Evolutionary conservation across 2,888 invertebrate genomes (phyloP).

Genomic region (Pollenia amentaria): DNA sequence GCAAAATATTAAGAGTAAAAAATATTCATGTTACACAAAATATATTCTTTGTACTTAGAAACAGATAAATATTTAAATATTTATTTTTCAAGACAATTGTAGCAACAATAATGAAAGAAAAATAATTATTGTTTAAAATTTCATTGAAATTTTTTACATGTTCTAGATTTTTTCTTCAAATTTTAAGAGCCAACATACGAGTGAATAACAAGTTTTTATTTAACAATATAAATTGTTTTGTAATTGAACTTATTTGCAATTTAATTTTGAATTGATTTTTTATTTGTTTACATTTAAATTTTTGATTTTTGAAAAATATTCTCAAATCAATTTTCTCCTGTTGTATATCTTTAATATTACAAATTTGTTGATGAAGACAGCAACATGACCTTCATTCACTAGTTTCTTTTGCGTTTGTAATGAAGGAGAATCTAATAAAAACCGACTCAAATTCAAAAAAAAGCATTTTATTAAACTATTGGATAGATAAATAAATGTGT

Average conservation of each 20-base stretch:
- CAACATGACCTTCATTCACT: constrained; percentile 34
- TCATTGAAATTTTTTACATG: not conserved
- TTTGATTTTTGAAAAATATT: not conserved
- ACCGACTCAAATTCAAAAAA: too few relatives aligned
- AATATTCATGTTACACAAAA: not conserved
- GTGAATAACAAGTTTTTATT: not conserved
- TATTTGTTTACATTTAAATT: constrained; percentile 47
- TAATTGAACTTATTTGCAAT: constrained; percentile 53
- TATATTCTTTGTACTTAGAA: not conserved
- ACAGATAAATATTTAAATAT: constrained; percentile 15
- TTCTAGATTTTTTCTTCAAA: not conserved
- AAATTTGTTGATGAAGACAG: constrained; percentile 21
- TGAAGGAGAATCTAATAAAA: not conserved
- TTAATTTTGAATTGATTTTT: constrained; percentile 13
- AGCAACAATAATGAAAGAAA: constrained; percentile 2
- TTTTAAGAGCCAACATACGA: not conserved
- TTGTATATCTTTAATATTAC: not conserved
- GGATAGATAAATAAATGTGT: too few relatives aligned
- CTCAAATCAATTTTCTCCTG: not conserved
- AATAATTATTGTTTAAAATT: constrained; percentile 25
- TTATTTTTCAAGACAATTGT: constrained; percentile 27
- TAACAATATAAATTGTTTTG: constrained; percentile 28
- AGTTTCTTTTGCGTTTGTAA: not conserved
- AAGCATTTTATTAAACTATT: too few relatives aligned
- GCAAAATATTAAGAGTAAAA: not conserved